Conservation (phyloP, 2,888 invertebrate species). For the Escarpia spicata region DNA sequence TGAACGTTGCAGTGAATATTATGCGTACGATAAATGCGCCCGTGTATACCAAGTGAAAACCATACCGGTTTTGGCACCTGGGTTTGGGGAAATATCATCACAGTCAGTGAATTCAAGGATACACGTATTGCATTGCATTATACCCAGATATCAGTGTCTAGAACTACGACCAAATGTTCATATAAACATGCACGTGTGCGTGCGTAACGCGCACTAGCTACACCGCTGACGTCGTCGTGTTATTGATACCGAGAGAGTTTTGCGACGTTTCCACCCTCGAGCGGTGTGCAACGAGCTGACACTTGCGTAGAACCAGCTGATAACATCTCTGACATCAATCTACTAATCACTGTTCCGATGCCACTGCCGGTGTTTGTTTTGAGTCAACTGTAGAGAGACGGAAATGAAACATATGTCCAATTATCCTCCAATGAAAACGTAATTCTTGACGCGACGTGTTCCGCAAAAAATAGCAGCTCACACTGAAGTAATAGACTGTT, state of each 20-base stretch:
- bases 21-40: no score
- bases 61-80: neutral
- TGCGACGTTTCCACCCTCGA: neutral
- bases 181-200: neutral
- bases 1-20: neutral
- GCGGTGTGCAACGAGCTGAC: neutral
- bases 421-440: neutral
- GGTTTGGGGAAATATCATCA: neutral
- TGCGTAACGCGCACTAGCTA: neutral
- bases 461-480: neutral
- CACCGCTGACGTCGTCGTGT: neutral
- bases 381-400: neutral
- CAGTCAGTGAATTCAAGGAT: neutral
- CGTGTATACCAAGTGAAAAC: no score
- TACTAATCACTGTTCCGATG: neutral
- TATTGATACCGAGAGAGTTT: neutral
- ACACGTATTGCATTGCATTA: neutral
- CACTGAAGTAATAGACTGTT: neutral
- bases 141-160: neutral
- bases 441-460: neutral
- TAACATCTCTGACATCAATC: neutral
- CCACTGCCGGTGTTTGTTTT: neutral
- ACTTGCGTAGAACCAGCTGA: neutral
- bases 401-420: neutral
- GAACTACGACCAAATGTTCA: neutral